Base-by-base conservation (phyloP, 64 coral and sea anemone species). In the Anthopleura sola region DNA sequence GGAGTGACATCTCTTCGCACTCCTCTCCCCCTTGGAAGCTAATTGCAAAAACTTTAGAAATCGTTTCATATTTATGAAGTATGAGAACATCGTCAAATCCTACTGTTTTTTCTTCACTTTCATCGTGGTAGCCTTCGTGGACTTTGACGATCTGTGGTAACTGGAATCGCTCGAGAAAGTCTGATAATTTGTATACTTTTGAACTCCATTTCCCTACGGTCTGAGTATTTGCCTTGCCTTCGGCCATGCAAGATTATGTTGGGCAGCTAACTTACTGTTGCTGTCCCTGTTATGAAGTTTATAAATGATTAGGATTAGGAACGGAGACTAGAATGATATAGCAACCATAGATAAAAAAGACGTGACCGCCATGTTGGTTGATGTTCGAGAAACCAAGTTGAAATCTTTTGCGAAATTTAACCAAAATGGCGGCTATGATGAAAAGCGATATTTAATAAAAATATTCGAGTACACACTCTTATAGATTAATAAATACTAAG, bases 61-160 rank as follows among this genome's bases (percentile, higher is more conserved):
- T 47, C 24, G n/a, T 44, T 38, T 47, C 76, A 37, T 48, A 24
- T 8, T 21, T 79, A 37, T 46, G 76, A 10, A 79, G 31, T 44
- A 44, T 20, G 20, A 79, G 83, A 39, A 84, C 68, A 29, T 36
- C 36, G 31, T 75, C 82, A 12, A 39, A 36, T 44, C 68, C 14
- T 3, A 90, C 6, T 6, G 81, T 84, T 60, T 32, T 20, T 14
- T 75, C 17, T 12, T 78, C 47, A 13, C 33, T 34, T 36, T 84
- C 51, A 40, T 90, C 82, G 4, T 46, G 56, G 55, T 77, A 78
- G 2, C 82, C 82, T 31, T 84, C 50, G 20, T 44, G 29, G 5
- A 90, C 68, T 53, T 46, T 78, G 3, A 90, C 68, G 8, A 29
- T 15, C 36, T 84, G 82, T 47, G 88, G 88, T 55, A 90, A 80